phyloP scores from a whole-genome alignment of 1,140 invertebrate species.

The Eriocheir sinensis region DNA sequence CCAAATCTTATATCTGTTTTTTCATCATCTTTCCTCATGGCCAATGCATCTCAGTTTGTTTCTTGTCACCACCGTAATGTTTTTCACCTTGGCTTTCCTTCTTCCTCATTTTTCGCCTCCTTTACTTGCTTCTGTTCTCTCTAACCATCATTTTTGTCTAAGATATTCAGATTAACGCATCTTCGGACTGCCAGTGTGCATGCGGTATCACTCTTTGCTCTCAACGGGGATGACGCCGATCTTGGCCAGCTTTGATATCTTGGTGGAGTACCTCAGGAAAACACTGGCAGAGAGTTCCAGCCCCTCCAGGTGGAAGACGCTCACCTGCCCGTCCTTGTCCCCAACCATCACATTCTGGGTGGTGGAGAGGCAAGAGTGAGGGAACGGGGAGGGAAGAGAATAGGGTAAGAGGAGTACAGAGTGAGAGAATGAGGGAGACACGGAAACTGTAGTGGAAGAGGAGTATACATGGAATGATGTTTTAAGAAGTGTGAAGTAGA shows the following conservation, averaged over 20 bases:
- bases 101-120: no score
- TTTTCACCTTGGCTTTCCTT: no score
- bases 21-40: no score
- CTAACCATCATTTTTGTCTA: no score
- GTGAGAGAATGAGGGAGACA: neutral
- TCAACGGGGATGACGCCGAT: slow-evolving; percentile 76
- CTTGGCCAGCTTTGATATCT: slow-evolving; percentile 79
- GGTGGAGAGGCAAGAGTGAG: neutral
- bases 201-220: no score
- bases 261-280: slow-evolving; percentile 76
- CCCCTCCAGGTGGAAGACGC: slow-evolving; percentile 73
- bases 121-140: no score
- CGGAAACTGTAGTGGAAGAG: neutral
- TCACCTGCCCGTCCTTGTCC: slow-evolving; percentile 31
- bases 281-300: slow-evolving; percentile 77
- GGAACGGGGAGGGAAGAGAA: neutral
- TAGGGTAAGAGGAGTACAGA: no score
- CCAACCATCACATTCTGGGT: slow-evolving; percentile 75
- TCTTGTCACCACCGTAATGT: no score
- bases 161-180: no score
- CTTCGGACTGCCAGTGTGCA: no score
- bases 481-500: neutral
- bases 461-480: neutral
- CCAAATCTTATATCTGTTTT: no score
- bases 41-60: no score